These are phyloP conservation scores for Noctua pronuba DNA, from an alignment of 2,888 invertebrate genomes.

Conservation along the genomic window DNA sequence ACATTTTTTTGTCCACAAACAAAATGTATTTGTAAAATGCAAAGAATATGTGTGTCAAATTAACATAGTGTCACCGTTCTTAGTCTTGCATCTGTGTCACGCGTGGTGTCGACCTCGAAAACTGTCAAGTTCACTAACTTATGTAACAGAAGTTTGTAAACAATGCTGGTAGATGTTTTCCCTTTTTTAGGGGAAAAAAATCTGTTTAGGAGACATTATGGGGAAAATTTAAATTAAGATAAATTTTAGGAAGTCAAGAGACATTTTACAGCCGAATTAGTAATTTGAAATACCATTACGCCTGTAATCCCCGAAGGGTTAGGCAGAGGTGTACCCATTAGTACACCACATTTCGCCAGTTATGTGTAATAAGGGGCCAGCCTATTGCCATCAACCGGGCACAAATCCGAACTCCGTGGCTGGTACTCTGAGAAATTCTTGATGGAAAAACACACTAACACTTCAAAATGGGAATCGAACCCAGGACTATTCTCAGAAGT, in stretches of 20 bases:
- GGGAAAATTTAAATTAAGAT: neutral
- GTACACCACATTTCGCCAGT: too few relatives aligned
- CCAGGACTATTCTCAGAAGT: neutral
- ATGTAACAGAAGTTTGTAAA: slow-evolving; percentile 17
- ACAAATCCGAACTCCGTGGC: neutral
- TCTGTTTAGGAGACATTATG: neutral
- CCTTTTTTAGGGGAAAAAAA: neutral
- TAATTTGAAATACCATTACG: too few relatives aligned
- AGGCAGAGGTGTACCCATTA: too few relatives aligned
- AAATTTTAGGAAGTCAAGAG: neutral
- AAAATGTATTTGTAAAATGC: slow-evolving; percentile 3
- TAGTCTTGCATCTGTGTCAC: slow-evolving; percentile 5
- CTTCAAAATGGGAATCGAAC: neutral
- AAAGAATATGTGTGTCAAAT: slow-evolving; percentile 30
- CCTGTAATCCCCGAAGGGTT: too few relatives aligned
- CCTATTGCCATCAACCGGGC: too few relatives aligned
- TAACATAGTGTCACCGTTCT: slow-evolving; percentile 29
- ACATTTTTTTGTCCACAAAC: slow-evolving; percentile 1
- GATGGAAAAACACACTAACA: neutral
- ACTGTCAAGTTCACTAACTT: slow-evolving; percentile 63
- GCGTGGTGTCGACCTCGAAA: slow-evolving; percentile 34
- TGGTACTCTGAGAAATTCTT: neutral
- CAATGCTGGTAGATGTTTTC: neutral
- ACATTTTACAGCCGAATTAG: neutral
- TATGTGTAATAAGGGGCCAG: too few relatives aligned